Base-by-base conservation (phyloP, 2,797 vertebrate species). In the Lemur catta region DNA sequence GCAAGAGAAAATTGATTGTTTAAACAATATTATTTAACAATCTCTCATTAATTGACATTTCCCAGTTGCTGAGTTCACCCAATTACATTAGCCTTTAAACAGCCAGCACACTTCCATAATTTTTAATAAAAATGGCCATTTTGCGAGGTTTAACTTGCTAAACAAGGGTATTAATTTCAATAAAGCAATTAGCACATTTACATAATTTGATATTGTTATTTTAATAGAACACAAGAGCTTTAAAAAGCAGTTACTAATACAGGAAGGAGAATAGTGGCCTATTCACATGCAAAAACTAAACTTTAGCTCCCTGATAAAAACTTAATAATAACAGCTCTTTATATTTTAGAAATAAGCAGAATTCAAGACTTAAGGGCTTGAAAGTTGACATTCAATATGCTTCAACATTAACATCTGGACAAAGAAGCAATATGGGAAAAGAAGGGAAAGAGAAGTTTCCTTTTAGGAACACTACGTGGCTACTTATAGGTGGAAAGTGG, bases 201-300 rank as follows among this genome's bases (percentile, higher is more conserved):
- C 97, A 97, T 98, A 97, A 98, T 98, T 98, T 96, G 97, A 98
- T 98, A 98, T 97, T 97, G 97, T 97, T 98, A 97, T 97, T 98
- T 97, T 98, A 98, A 98, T 98, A 96, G 97, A 97, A 97, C 96
- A 97, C 95, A 97, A 91, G 97, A 93, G 94, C 94, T 96, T 96
- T 96, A 95, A 93, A 97, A 94, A 90, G 96, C 95, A 72, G 94
- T 96, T 91, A 72, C 94, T 95, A 76, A 96, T 57, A 81, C 48
- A 96, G 89, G 93, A 91, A 95, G 33, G 74, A 93, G 95, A 96
- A 95, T 55, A 78, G 87, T 63, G 84, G 78, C 38, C 87, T 93
- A 95, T 96, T 97, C 97, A 96, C 89, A 94, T 94, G 94, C 92
- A 89, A 95, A 94, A 96, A 75, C 86, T 88, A 86, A 97, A 95